Evolutionary conservation across 2,888 invertebrate genomes (phyloP).

Genomic region (Hypolimnas misippus): DNA sequence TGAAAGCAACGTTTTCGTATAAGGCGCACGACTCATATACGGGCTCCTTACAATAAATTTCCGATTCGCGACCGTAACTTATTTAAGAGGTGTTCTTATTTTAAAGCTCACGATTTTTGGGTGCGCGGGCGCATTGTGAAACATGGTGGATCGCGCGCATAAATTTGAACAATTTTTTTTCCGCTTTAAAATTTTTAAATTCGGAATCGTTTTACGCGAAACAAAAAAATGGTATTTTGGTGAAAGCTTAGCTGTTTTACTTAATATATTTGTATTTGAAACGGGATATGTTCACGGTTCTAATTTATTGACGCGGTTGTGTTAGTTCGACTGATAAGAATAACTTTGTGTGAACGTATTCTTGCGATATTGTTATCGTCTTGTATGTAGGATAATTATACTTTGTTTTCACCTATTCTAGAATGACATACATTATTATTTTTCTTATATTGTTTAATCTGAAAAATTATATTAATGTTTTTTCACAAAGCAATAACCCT

Average conservation of each 20-base stretch:
- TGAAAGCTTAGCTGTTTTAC: conserved; percentile 50
- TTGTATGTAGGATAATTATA: not conserved
- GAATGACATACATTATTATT: too few relatives aligned
- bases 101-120: conserved; percentile 61
- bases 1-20: conserved; percentile 9
- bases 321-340: not conserved
- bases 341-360: not conserved
- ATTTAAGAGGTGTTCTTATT: conserved; percentile 63
- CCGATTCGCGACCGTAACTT: conserved; percentile 59
- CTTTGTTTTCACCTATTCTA: not conserved
- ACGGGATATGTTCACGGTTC: conserved; percentile 20
- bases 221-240: conserved; percentile 50
- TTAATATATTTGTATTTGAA: conserved; percentile 39
- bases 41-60: conserved; percentile 59
- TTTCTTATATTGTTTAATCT: too few relatives aligned
- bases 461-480: too few relatives aligned
- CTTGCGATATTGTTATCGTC: not conserved
- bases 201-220: conserved; percentile 57
- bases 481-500: too few relatives aligned
- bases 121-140: conserved; percentile 58
- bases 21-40: conserved; percentile 22
- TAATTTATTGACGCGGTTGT: not conserved
- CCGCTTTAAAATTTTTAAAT: conserved; percentile 49
- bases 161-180: conserved; percentile 58
- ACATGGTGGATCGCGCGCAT: conserved; percentile 59